Evolutionary conservation across 92 coral and sea anemone species (phyloP), one percentile per base, ranked within the genome.

Genomic region (Chrysogorgia sp.): DNA sequence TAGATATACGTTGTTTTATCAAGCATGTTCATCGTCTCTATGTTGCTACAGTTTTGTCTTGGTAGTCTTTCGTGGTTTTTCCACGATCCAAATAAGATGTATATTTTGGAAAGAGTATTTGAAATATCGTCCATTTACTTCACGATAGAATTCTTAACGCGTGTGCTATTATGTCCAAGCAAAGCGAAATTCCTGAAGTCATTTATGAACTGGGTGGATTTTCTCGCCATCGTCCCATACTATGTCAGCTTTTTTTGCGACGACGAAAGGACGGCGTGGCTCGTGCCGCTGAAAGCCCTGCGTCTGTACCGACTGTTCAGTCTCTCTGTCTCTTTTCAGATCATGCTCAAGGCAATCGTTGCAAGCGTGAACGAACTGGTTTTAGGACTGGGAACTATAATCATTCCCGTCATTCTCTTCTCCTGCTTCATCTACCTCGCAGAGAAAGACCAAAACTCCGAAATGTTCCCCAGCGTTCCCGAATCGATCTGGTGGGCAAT

Each of bases 401-500:
- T 92, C 17, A 94, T 94, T 15, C 98, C 98, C 15, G 86, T 94
- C 19, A 84, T 94, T 20, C 76, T 94, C 34, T 94, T 94, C 70
- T 94, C 98, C 6, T 89, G 97, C 26, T 91, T 94, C 82, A 94
- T 94, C 17, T 91, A 94, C 63, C 86, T 89, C 62, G 98, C 96
- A 0, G 98, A 94, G 77, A 94, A 86, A 55, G 97, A 94, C n/a
- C 67, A 74, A 30, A 94, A 94, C 79, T 34, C 63, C 25, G 91
- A 87, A 77, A 88, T 89, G 89, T 94, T 94, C 30, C 90, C 90
- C 37, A 94, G 91, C 59, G 90, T 92, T 77, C 97, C 96, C 75
- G 97, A 94, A 64, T 91, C 98, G 67, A 89, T 94, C 48, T 94
- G 98, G 98, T 94, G 98, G 98, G 96, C 98, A 20, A 85, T 94